Base-by-base conservation (phyloP, 2,888 invertebrate genomes). In the Atrina japonica region DNA sequence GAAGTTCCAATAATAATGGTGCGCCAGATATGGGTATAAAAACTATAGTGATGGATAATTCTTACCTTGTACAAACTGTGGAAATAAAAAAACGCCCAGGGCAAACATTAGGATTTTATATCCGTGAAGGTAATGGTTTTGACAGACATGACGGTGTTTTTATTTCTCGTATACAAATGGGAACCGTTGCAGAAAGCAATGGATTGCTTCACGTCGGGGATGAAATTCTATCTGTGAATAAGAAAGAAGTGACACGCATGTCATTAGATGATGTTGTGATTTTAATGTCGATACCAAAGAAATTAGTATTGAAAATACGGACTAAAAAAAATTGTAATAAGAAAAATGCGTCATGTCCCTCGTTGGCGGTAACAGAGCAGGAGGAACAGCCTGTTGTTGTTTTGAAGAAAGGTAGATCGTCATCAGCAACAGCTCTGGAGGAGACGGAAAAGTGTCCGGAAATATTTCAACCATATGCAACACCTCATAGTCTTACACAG, bases 21-120 rank as follows among this genome's bases (percentile, higher is more conserved):
- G 85, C 81, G 63, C 85, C 87, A 67, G 87, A 88, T 73, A 88
- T 88, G 88, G 87, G 87, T 71, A 87, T 88, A 83, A 88, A 88
- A 74, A 87, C 83, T 50, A 86, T 87, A 77, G 84, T 86, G 61
- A 82, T 85, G 77, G 86, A 87, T 77, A 85, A 88, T 60, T 81
- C 84, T 58, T 84, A 83, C 58, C 83, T 86, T 66, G 83, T 89
- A 52, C 89, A 89, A 77, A 90, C 89, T 9, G 98, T 99, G 83
- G 99, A 99, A 92, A 98, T 99, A 88, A 97, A 99, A 81, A 99
- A 99, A 92, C 94, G 98, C 84, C 99, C 99, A 0, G 99, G 99
- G 16, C 99, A 99, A 92, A 98, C 98, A 29, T 93, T 99, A 77
- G 99, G 99, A 50, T 93, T 99, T 73, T 99, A 99, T 91, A 98